Evolutionary conservation across 2,797 vertebrate species (phyloP).

Genomic region (Tamandua tetradactyla): DNA sequence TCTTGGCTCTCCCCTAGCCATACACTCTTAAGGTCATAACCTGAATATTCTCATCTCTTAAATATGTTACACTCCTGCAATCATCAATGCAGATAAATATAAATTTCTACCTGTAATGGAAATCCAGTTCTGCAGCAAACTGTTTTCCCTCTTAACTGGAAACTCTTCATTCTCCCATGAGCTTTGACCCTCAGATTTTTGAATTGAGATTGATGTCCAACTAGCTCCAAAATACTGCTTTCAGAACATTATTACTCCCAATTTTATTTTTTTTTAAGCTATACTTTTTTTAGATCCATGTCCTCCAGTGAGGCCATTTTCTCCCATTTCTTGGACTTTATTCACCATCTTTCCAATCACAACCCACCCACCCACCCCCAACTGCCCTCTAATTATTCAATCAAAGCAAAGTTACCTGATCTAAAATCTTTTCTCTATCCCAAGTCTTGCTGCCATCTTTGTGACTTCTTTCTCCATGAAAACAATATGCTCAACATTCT

Average conservation of each 20-base stretch:
- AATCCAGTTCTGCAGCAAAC: not conserved
- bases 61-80: not conserved
- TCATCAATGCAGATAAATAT: not conserved
- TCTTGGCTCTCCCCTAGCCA: no score
- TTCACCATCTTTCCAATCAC: not conserved
- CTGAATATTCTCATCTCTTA: not conserved
- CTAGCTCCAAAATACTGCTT: not conserved
- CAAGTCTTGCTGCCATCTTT: not conserved
- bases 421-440: not conserved
- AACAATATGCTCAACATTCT: not conserved
- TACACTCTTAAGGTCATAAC: not conserved
- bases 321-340: not conserved
- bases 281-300: not conserved
- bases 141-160: not conserved
- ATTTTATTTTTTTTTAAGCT: not conserved
- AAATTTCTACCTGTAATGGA: not conserved
- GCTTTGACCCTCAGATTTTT: not conserved
- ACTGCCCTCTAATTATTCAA: not conserved
- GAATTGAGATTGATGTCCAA: not conserved
- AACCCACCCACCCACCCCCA: not conserved
- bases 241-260: not conserved
- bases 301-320: not conserved
- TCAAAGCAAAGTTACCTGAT: not conserved
- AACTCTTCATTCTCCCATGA: not conserved
- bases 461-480: not conserved